These are phyloP conservation scores for Paramisgurnus dabryanus DNA, from an alignment of 2,113 vertebrate genomes.

Conservation along the genomic window DNA sequence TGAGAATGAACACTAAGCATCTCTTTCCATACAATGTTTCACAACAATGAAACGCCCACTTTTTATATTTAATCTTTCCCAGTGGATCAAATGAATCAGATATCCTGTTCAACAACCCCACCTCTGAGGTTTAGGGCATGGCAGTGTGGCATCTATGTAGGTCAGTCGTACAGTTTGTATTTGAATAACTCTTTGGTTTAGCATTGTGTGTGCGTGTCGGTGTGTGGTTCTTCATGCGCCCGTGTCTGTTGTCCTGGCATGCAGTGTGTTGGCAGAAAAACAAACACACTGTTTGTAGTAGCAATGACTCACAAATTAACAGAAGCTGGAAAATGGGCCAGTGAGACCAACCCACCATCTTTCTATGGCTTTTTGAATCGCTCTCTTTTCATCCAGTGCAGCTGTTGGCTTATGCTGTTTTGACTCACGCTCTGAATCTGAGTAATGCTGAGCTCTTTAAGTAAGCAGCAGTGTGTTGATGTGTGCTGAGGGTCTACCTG, in stretches of 20 bases:
- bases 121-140: conserved; percentile 37
- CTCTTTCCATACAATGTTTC: background rate
- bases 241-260: conserved; percentile 57
- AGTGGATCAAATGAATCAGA: conserved; percentile 51
- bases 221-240: conserved; percentile 34
- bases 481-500: conserved; percentile 14
- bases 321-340: conserved; percentile 59
- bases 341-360: conserved; percentile 27
- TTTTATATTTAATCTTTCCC: conserved; percentile 49
- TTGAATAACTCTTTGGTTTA: conserved; percentile 49
- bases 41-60: background rate
- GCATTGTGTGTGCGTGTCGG: conserved; percentile 38
- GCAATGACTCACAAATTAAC: conserved; percentile 65
- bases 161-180: conserved; percentile 69
- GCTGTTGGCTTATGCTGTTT: conserved; percentile 27
- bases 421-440: conserved; percentile 8
- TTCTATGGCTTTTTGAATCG: conserved; percentile 25
- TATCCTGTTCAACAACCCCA: conserved; percentile 60
- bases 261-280: conserved; percentile 64
- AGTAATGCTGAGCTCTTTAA: conserved; percentile 1
- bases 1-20: conserved; percentile 5
- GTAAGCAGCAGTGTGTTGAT: conserved; percentile 4
- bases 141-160: conserved; percentile 62
- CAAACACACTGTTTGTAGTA: conserved; percentile 62
- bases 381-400: conserved; percentile 30